A percentile compares a stretch with the other conserved stretches of the same genome.
Evolutionary conservation across 2,888 invertebrate genomes (phyloP).

Genomic region (Xestia sexstrigata): DNA sequence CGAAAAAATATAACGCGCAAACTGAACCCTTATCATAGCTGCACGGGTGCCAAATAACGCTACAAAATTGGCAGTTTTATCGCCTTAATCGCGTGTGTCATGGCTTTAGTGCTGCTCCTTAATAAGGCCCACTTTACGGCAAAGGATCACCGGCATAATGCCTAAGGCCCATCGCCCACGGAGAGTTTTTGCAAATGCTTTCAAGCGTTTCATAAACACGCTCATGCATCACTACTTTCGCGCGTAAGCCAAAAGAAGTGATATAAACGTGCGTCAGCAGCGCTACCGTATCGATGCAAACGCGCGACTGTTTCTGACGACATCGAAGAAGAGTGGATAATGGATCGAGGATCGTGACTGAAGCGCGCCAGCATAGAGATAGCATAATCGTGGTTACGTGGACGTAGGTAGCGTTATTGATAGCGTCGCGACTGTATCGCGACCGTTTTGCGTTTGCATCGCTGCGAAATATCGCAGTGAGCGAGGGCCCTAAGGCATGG

Average conservation of each 20-base stretch:
- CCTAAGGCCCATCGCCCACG: constrained; percentile 23
- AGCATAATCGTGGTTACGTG: not conserved
- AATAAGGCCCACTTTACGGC: constrained; percentile 71
- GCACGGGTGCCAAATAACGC: constrained; percentile 57
- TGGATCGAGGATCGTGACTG: not conserved
- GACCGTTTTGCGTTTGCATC: not conserved
- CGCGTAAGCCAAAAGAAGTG: not conserved
- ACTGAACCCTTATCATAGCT: constrained; percentile 55
- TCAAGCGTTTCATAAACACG: not conserved
- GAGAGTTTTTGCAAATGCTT: not conserved
- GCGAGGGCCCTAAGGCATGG: constrained; percentile 49
- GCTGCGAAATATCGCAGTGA: not conserved
- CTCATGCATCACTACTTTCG: not conserved
- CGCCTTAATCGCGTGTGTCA: constrained; percentile 50
- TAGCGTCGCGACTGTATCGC: not conserved
- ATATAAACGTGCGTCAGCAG: not conserved
- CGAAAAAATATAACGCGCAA: constrained; percentile 47
- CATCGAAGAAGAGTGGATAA: not conserved
- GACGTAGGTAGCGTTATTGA: not conserved
- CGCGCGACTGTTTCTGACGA: not conserved
- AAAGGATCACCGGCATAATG: constrained; percentile 68
- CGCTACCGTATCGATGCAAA: not conserved
- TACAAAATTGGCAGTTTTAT: constrained; percentile 53
- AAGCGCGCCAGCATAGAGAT: not conserved
- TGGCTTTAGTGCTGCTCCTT: constrained; percentile 51